Base-by-base conservation (phyloP, 2,113 vertebrate species). In the Sinocyclocheilus rhinocerous region DNA sequence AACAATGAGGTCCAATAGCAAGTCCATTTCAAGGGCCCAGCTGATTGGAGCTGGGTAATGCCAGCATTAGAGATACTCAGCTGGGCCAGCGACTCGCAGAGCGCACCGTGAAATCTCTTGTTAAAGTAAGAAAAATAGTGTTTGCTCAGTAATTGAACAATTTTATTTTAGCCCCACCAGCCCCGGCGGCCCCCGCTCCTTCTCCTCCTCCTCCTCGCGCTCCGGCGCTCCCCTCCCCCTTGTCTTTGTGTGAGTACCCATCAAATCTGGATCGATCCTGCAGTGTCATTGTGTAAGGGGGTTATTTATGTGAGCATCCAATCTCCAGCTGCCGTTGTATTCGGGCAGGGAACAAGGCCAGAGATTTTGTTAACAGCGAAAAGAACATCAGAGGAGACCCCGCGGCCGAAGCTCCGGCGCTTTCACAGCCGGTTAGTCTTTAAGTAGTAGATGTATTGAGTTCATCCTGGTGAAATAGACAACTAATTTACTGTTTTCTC, bases 251-350 rank as follows among this genome's bases (percentile, higher is more conserved):
- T 96, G 96, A 94, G 95, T 95, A 96, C 96, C 97, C 97, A 97
- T 99, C 97, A 98, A 97, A 97, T 97, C 96, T 93, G 95, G 96
- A 98, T 99, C 97, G 97, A 98, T 99, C 96, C 96, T 88, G 92
- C 88, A 87, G 95, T 96, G 97, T 97, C 96, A 96, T 96, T 95
- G 94, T 96, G 96, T 95, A 96, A 95, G 96, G 96, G 96, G 96
- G 97, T 98, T 98, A 98, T 99, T 98, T 99, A 98, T 96, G 96
- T 97, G 96, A 97, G 97, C 97, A 96, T 97, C 97, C 98, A 98
- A 97, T 97, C 98, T 97, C 95, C 96, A 97, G 97, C 96, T 96
- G 95, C 96, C 93, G 95, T 97, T 98, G 97, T 99, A 96, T 97
- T 96, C 95, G 97, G 96, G 96, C 96, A 96, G 95, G 95, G 97